Percentiles rank a stretch among this genome's conserved stretches.
These are phyloP conservation scores for Procavia capensis DNA, from an alignment of 2,113 vertebrate species.

Conservation along the genomic window DNA sequence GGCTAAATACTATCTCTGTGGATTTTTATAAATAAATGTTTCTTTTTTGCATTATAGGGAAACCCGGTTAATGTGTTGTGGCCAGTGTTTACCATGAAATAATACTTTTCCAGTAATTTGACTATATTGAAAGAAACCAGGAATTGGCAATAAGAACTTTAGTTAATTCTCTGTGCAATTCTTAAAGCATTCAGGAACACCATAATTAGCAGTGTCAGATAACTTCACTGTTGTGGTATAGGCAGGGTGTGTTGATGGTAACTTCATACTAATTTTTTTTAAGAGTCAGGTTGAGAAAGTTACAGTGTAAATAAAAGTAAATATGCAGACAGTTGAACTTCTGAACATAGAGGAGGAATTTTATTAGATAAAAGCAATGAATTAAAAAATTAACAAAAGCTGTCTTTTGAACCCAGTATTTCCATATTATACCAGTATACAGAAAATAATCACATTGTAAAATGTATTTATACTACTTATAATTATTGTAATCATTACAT, in stretches of 20 bases:
- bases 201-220: constrained; percentile 36
- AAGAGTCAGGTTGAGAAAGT: constrained; percentile 61
- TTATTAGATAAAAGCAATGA: constrained; percentile 75
- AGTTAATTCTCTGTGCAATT: constrained; percentile 54
- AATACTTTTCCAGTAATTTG: constrained; percentile 46
- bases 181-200: constrained; percentile 29
- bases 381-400: constrained; percentile 73
- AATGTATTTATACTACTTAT: constrained; percentile 52
- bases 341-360: constrained; percentile 70
- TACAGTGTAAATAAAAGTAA: constrained; percentile 61
- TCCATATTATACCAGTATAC: constrained; percentile 72
- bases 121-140: constrained; percentile 53
- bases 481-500: constrained; percentile 64
- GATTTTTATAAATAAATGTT: constrained; percentile 50
- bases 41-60: constrained; percentile 38
- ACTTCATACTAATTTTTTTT: constrained; percentile 34
- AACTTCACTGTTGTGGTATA: constrained; percentile 55
- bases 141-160: constrained; percentile 47
- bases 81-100: constrained; percentile 9
- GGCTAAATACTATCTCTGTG: neutral
- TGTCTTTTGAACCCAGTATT: constrained; percentile 56
- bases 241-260: neutral
- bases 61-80: constrained; percentile 12
- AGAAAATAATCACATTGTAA: constrained; percentile 79
- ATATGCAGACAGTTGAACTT: constrained; percentile 78